Evolutionary conservation across 2,888 invertebrate genomes (phyloP).

Genomic region (Ceraclea dissimilis): DNA sequence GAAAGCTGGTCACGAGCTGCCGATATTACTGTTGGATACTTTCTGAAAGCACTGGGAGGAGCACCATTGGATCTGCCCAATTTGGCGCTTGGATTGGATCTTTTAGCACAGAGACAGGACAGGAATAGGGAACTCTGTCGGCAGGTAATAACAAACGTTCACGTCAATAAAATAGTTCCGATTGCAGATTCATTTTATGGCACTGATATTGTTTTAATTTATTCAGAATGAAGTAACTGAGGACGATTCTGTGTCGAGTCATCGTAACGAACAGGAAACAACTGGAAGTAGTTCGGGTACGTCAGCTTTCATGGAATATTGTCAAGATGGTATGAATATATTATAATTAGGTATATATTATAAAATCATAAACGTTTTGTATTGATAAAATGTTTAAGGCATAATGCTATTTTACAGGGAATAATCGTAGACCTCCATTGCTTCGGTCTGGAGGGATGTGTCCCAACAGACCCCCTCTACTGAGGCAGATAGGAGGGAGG

Average conservation of each 20-base stretch:
- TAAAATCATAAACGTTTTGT: no score
- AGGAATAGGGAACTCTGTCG: conserved; percentile 18
- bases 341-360: not conserved
- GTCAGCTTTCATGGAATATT: conserved; percentile 20
- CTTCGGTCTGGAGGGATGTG: conserved; percentile 20
- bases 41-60: conserved; percentile 43
- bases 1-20: conserved; percentile 30
- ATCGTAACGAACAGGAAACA: conserved; percentile 14
- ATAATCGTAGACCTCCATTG: conserved; percentile 20
- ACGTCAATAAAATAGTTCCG: not conserved
- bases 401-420: not conserved
- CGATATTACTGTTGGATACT: conserved; percentile 47
- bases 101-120: conserved; percentile 26
- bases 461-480: conserved; percentile 20
- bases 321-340: conserved; percentile 17
- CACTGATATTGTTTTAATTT: no score
- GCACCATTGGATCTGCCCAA: conserved; percentile 33
- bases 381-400: no score
- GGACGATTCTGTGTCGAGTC: conserved; percentile 11
- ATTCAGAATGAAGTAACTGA: conserved; percentile 25
- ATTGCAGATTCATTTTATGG: not conserved
- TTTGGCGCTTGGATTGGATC: conserved; percentile 29
- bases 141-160: conserved; percentile 7
- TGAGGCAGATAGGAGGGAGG: conserved; percentile 21
- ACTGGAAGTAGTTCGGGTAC: conserved; percentile 19